These are phyloP conservation scores for Neopipo cinnamomea DNA, from an alignment of 2,113 vertebrate species.

Conservation along the genomic window DNA sequence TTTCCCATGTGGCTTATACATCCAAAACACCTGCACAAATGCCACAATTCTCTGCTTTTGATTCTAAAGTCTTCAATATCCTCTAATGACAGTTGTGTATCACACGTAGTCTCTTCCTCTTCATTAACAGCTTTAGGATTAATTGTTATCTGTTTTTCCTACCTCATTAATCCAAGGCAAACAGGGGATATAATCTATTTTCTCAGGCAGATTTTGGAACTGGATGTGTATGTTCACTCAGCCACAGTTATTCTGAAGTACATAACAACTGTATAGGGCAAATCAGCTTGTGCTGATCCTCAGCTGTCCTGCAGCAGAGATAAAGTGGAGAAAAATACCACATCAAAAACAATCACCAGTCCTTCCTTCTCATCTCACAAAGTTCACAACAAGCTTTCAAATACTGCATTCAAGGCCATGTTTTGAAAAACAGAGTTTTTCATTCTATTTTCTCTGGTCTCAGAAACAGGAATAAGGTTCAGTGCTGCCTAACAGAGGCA, in stretches of 20 bases:
- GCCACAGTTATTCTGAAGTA: not conserved
- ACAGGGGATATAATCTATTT: not conserved
- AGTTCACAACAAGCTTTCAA: not conserved
- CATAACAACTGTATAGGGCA: accelerated
- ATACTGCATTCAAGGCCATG: not conserved
- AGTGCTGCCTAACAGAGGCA: not conserved
- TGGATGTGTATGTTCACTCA: not conserved
- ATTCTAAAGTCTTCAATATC: not conserved
- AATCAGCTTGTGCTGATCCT: conserved; percentile 33
- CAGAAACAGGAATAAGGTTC: not conserved
- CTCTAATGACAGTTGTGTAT: not conserved
- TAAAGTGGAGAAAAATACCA: not conserved
- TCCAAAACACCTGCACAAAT: not conserved
- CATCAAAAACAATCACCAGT: not conserved
- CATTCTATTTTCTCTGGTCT: not conserved
- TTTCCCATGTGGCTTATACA: not conserved
- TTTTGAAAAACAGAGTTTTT: not conserved
- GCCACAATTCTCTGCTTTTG: not conserved
- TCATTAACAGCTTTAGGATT: not conserved
- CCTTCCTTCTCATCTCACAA: not conserved
- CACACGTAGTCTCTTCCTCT: not conserved
- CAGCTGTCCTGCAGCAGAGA: not conserved
- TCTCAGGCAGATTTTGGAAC: not conserved
- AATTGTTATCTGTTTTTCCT: not conserved
- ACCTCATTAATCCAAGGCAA: not conserved